Evolutionary conservation across 2,888 invertebrate genomes (phyloP), one percentile per base, ranked within the genome.

Genomic region (Drosophila eohydei): DNA sequence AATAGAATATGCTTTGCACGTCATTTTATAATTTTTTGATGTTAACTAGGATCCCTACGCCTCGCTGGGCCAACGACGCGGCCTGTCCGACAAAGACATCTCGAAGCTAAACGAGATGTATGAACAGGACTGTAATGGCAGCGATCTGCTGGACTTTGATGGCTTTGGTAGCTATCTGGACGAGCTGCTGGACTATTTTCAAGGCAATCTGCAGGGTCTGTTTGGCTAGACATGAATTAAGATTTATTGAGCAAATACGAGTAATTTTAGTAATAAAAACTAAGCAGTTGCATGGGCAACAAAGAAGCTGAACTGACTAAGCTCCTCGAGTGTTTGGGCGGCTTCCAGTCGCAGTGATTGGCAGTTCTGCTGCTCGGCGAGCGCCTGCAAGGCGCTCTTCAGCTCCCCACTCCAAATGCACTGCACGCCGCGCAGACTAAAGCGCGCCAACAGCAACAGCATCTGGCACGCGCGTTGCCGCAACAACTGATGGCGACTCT

Each of bases 401-500:
- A 93, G 67, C 21, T 90, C 89, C 0, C 74, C 57, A 14, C 81
- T 86, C 93, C 93, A 93, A 51, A 92, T 85, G 54, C 77, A 90
- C 69, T 93, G 93, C 62, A 97, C 93, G 0, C 95, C 95, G 14
- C 95, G 95, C 78, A 95, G 94, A 52, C 95, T 95, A 83, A 95
- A 95, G 56, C 95, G 95, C 32, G 95, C 95, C 62, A 97, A 91
- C 32, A 96, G 93, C 78, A 95, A 94, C 21, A 97, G 93, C n/a
- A 97, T 93, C 79, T 95, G 95, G 87, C 97, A 96, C 11, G 95
- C 94, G 85, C 97, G 94, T 83, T 95, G 94, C 80, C 94, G 89
- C 8, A 96, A 82, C 52, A 91, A 40, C 64, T 94, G 94, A 80
- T 94, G 94, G 0, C 94, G 93, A 84, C 94, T 94, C 78, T 94